Evolutionary conservation across 2,888 invertebrate genomes (phyloP), one percentile per base, ranked within the genome.

Genomic region (Drosophila paranaensis): DNA sequence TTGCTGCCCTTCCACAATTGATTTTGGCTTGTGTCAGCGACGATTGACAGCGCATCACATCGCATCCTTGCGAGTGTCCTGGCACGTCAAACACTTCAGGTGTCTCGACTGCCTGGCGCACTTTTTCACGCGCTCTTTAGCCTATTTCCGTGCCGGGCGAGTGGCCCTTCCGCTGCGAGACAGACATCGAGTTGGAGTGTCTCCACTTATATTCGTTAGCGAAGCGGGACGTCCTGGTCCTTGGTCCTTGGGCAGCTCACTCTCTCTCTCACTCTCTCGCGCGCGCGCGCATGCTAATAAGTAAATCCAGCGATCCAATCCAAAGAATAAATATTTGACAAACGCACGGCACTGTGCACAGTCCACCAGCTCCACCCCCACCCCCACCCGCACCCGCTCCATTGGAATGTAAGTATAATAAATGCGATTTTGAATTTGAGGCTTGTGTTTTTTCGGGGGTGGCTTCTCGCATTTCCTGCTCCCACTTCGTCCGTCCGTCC

Each of bases 301-400:
- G 89, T 82, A 87, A 89, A 88, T 90, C 88, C 81, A 60, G 88
- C 88, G 82, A 87, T 88, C 82, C 90, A 88, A 90, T 90, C 84
- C 87, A 67, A 81, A 88, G 87, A 88, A 90, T 89, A 89, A 90
- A 89, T 90, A 90, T 89, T 89, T 89, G 90, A 79, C 74, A 88
- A 89, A 90, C 83, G 90, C 90, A 90, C 82, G 80, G 54, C 27
- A 30, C 39, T 54, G 53, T 37, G 25, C 53, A 14, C 25, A 25
- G 51, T 35, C 51, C 51, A 35, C 35, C 35, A 2, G 40, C 40
- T 30, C 9, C 10, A 16, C 3, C 35, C 11, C 4, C 51, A 14
- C 14, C 14, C 13, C 2, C 35, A 3, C 14, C 35, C 14, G 5
- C 27, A n/a, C 50, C 71, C 48, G 43, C 68, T 48, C 65, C 63